Percentiles rank a stretch among this genome's conserved stretches.
phyloP scores from a whole-genome alignment of 2,888 invertebrate species.

The Cinara cedri region DNA sequence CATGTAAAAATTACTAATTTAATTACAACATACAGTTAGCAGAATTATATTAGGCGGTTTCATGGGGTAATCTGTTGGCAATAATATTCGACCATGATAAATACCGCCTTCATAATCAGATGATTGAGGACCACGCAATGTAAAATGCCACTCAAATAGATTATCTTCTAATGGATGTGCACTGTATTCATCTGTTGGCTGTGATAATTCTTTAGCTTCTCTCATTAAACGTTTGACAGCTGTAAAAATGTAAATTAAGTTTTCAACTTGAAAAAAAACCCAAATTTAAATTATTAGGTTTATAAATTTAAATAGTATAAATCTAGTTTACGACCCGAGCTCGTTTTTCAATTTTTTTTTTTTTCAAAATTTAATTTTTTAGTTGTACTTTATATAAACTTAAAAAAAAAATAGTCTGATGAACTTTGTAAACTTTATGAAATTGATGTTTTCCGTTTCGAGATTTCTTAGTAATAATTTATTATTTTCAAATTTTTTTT shows the following conservation, averaged over 20 bases:
- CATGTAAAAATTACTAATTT: not conserved
- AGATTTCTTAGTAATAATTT: not conserved
- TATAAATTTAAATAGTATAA: not conserved
- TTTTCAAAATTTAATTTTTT: not conserved
- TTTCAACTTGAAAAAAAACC: not conserved
- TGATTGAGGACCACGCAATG: constrained; percentile 85
- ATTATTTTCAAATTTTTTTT: too few relatives aligned
- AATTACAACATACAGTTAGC: constrained; percentile 71
- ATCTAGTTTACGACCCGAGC: too few relatives aligned
- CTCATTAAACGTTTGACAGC: constrained; percentile 93
- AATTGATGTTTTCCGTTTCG: not conserved
- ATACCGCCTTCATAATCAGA: constrained; percentile 89
- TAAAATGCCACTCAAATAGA: constrained; percentile 97
- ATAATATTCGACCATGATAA: constrained; percentile 88
- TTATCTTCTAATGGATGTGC: constrained; percentile 93
- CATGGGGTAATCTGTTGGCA: constrained; percentile 96
- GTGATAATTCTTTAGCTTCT: constrained; percentile 84
- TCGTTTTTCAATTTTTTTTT: too few relatives aligned
- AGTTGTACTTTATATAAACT: not conserved
- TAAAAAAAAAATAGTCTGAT: not conserved
- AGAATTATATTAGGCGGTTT: constrained; percentile 94
- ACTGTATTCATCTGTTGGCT: constrained; percentile 86
- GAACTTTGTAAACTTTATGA: not conserved
- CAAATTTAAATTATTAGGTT: not conserved
- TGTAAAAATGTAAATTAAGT: constrained; percentile 61